Evolutionary conservation across 2,113 vertebrate genomes (phyloP).

Genomic region (Anhinga anhinga): DNA sequence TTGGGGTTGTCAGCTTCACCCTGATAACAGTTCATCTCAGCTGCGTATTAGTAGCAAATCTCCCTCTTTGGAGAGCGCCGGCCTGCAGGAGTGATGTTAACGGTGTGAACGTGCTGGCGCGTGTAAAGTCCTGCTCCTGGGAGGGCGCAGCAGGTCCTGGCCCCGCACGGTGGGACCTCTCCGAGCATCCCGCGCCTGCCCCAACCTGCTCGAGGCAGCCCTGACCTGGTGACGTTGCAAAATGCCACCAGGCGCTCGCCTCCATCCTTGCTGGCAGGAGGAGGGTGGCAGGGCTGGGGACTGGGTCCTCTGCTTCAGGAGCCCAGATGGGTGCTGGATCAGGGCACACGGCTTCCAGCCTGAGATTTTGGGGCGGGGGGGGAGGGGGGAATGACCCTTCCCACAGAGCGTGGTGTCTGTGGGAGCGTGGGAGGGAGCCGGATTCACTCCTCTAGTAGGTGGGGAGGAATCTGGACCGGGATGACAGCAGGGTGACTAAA

Average conservation of each 20-base stretch:
- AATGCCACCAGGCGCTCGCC: accelerated
- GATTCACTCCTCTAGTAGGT: neutral
- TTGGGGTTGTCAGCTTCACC: neutral
- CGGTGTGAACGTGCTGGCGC: accelerated
- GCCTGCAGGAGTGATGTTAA: neutral
- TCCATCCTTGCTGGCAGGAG: neutral
- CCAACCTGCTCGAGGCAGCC: neutral
- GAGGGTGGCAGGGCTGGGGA: neutral
- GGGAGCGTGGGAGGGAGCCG: neutral
- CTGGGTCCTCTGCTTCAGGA: neutral
- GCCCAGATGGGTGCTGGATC: neutral
- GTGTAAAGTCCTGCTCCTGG: neutral
- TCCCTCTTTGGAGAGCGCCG: neutral
- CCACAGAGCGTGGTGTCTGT: accelerated
- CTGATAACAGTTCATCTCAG: neutral
- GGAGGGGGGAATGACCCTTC: neutral
- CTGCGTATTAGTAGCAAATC: neutral
- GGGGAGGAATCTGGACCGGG: neutral
- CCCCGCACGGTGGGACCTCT: accelerated
- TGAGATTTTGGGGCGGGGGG: accelerated
- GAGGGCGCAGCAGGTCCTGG: neutral
- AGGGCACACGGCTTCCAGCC: neutral
- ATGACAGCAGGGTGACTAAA: neutral
- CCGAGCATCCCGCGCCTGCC: accelerated
- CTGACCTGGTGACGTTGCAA: neutral